phyloP scores from a whole-genome alignment of 1,140 invertebrate genomes.

The Euglossa dilemma region DNA sequence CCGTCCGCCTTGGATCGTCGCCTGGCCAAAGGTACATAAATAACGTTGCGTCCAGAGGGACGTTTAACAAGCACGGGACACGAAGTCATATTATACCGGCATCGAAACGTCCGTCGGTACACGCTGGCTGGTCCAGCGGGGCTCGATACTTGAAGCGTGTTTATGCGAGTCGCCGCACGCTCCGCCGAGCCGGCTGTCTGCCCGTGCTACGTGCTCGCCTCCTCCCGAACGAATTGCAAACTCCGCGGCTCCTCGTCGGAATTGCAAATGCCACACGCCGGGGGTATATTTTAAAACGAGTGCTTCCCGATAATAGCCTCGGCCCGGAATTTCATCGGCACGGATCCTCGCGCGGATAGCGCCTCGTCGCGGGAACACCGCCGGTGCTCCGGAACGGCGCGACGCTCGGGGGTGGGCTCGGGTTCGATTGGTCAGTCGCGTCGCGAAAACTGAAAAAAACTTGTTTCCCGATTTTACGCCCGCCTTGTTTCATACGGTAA shows the following conservation, averaged over 20 bases:
- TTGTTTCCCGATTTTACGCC: constrained; percentile 45
- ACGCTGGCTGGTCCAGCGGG: constrained; percentile 46
- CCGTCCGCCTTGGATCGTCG: constrained; percentile 35
- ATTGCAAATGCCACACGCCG: constrained; percentile 74
- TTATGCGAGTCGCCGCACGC: constrained; percentile 69
- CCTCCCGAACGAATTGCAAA: constrained; percentile 71
- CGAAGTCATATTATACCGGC: constrained; percentile 39
- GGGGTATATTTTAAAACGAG: constrained; percentile 77
- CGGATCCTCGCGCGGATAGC: constrained; percentile 28
- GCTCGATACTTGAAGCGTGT: constrained; percentile 61
- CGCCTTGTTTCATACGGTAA: constrained; percentile 18
- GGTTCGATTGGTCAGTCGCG: constrained; percentile 1
- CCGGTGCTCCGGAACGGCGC: too few relatives aligned
- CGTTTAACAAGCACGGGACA: constrained; percentile 49
- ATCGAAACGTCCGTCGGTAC: constrained; percentile 7
- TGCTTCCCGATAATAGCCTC: constrained; percentile 75
- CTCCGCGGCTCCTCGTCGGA: constrained; percentile 70
- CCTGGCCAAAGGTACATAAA: constrained; percentile 47
- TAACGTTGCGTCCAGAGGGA: constrained; percentile 29
- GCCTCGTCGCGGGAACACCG: not conserved
- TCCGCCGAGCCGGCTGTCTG: constrained; percentile 47
- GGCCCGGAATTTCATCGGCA: constrained; percentile 58
- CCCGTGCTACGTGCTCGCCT: constrained; percentile 43
- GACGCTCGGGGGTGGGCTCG: too few relatives aligned
- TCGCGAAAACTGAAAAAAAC: constrained; percentile 57